Conservation (phyloP, 1,140 invertebrate genomes). For the Halyomorpha halys region DNA sequence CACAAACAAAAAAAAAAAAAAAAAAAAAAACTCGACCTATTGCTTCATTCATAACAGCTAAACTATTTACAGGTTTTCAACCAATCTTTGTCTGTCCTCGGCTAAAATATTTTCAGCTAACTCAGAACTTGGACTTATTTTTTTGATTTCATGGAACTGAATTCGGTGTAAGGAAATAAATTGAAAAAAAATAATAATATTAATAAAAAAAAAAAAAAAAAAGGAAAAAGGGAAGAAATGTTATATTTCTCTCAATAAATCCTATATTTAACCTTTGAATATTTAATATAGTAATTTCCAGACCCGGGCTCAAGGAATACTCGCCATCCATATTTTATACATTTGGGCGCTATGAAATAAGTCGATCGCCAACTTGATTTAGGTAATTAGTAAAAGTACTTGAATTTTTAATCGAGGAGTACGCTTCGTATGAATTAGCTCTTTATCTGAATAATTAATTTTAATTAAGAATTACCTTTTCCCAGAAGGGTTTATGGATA, state of each 20-base stretch:
- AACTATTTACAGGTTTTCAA: too few relatives aligned
- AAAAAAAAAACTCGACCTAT: too few relatives aligned
- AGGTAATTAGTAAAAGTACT: conserved; percentile 7
- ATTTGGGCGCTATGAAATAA: conserved; percentile 9
- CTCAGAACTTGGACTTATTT: too few relatives aligned
- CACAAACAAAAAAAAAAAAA: too few relatives aligned
- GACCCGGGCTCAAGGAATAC: not conserved
- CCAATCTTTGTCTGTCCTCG: too few relatives aligned
- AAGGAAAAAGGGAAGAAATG: not conserved
- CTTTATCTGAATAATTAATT: conserved; percentile 12
- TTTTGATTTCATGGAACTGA: too few relatives aligned
- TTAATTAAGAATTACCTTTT: conserved; percentile 17
- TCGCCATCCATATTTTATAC: conserved; percentile 5
- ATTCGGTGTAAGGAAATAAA: too few relatives aligned
- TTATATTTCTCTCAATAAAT: conserved; percentile 1
- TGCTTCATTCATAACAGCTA: too few relatives aligned
- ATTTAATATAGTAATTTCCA: not conserved
- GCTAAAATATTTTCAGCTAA: too few relatives aligned
- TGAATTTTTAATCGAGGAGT: conserved; percentile 13
- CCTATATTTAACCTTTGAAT: too few relatives aligned
- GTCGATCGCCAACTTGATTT: conserved; percentile 16
- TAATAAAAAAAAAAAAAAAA: too few relatives aligned
- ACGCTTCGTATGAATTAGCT: conserved; percentile 16
- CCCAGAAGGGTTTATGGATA: conserved; percentile 14
- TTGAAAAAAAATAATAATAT: too few relatives aligned